Conservation (phyloP, 2,888 invertebrate genomes). For the Andrena chrysosceles region DNA sequence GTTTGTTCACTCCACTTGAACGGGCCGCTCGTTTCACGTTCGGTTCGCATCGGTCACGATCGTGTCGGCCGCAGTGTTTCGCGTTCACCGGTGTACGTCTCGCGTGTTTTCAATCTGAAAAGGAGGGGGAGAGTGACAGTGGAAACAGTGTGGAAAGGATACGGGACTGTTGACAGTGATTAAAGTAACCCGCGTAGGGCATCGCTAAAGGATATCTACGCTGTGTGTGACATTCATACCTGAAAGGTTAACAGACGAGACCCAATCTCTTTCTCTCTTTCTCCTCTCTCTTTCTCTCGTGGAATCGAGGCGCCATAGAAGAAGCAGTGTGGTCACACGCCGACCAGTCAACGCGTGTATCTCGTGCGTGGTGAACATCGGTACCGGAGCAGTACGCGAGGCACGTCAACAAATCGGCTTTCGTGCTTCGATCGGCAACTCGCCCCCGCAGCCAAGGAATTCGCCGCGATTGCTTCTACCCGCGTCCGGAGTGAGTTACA, state of each 20-base stretch:
- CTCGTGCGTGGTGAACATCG: conserved; percentile 11
- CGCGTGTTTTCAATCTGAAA: conserved; percentile 54
- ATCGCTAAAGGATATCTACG: conserved; percentile 35
- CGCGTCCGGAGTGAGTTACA: conserved; percentile 51
- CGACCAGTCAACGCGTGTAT: conserved; percentile 20
- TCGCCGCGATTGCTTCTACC: conserved; percentile 27
- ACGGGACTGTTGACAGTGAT: conserved; percentile 53
- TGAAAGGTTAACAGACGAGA: conserved; percentile 16
- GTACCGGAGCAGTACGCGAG: neutral
- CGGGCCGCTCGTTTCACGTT: conserved; percentile 57
- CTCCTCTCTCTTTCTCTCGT: neutral
- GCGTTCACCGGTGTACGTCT: conserved; percentile 37
- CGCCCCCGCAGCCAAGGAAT: conserved; percentile 15
- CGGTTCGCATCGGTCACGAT: conserved; percentile 65
- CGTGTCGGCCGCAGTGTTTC: conserved; percentile 61
- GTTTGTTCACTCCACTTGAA: conserved; percentile 50
- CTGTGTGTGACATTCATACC: conserved; percentile 34
- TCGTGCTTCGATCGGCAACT: conserved; percentile 39
- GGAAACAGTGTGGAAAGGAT: conserved; percentile 30
- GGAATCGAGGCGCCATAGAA: neutral
- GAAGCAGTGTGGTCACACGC: conserved; percentile 1
- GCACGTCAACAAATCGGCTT: conserved; percentile 8
- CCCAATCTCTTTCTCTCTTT: neutral
- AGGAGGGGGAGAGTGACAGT: conserved; percentile 41
- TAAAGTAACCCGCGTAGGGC: conserved; percentile 45